These are phyloP conservation scores for Cyclophora albipunctata DNA, from an alignment of 2,888 invertebrate genomes.

Conservation along the genomic window DNA sequence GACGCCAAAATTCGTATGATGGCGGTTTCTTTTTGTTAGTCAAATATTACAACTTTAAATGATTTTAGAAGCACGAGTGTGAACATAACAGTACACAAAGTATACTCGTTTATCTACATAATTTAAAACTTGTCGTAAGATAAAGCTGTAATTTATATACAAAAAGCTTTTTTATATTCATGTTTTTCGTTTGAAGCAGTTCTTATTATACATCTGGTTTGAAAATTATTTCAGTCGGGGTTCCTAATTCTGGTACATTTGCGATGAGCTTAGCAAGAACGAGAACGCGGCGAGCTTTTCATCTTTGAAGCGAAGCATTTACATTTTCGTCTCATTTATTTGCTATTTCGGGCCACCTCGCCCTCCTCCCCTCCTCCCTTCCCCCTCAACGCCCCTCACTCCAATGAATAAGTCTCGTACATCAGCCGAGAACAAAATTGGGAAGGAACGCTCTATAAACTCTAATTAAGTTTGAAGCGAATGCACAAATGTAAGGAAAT, in stretches of 20 bases:
- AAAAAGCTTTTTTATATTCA: slow-evolving; percentile 32
- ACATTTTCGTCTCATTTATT: slow-evolving; percentile 77
- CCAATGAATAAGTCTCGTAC: slow-evolving; percentile 72
- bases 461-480: slow-evolving; percentile 74
- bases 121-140: too few species aligned
- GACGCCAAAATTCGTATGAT: not conserved
- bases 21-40: too few species aligned
- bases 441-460: slow-evolving; percentile 74
- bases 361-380: slow-evolving; percentile 31
- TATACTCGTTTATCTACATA: too few species aligned
- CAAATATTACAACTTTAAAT: too few species aligned
- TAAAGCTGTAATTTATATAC: slow-evolving; percentile 1
- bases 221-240: slow-evolving; percentile 66
- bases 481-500: slow-evolving; percentile 69
- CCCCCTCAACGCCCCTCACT: slow-evolving; percentile 44
- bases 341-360: slow-evolving; percentile 70
- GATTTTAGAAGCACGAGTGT: too few species aligned
- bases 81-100: too few species aligned
- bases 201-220: slow-evolving; percentile 55
- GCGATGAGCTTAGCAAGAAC: slow-evolving; percentile 71
- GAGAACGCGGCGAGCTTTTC: slow-evolving; percentile 69
- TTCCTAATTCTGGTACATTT: slow-evolving; percentile 73
- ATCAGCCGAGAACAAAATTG: slow-evolving; percentile 70
- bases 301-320: slow-evolving; percentile 75
- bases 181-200: slow-evolving; percentile 31